phyloP scores from a whole-genome alignment of 2,113 vertebrate species.

The Prochilodus magdalenae region DNA sequence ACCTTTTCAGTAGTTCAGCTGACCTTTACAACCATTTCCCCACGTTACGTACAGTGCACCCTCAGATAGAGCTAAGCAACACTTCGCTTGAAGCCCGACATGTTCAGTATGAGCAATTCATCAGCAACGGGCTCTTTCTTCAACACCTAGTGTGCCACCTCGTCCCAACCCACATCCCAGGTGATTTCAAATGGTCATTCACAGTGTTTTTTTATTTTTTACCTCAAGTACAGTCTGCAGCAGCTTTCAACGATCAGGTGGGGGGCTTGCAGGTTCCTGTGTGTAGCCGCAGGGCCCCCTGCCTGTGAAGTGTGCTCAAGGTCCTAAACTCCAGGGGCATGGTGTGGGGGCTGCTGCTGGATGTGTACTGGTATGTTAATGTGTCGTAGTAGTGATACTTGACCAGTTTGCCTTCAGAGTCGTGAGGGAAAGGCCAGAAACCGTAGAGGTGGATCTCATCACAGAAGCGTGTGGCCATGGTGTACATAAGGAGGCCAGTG shows the following conservation, averaged over 20 bases:
- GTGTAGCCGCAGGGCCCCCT: constrained; percentile 93
- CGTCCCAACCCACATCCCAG: not conserved
- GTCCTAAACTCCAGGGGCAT: constrained; percentile 98
- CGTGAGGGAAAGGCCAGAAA: constrained; percentile 92
- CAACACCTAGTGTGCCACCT: not conserved
- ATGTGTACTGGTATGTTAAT: constrained; percentile 92
- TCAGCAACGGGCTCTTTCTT: constrained; percentile 6
- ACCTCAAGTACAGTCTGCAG: not conserved
- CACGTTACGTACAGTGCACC: not conserved
- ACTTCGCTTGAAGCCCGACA: not conserved
- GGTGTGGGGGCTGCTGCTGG: constrained; percentile 91
- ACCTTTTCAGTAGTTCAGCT: not conserved
- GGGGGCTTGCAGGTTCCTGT: constrained; percentile 80
- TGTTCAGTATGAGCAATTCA: constrained; percentile 4
- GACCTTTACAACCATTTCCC: not conserved
- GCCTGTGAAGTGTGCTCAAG: constrained; percentile 87
- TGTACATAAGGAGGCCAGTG: constrained; percentile 96
- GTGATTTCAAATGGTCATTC: not conserved
- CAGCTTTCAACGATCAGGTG: constrained; percentile 8
- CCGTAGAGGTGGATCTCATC: constrained; percentile 94
- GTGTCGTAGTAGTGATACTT: constrained; percentile 98
- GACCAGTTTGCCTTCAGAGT: constrained; percentile 85
- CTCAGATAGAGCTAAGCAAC: not conserved
- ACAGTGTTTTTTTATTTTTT: not conserved
- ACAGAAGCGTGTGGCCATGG: constrained; percentile 94